phyloP scores from a whole-genome alignment of 1,140 invertebrate species.

The Nymphalis io region DNA sequence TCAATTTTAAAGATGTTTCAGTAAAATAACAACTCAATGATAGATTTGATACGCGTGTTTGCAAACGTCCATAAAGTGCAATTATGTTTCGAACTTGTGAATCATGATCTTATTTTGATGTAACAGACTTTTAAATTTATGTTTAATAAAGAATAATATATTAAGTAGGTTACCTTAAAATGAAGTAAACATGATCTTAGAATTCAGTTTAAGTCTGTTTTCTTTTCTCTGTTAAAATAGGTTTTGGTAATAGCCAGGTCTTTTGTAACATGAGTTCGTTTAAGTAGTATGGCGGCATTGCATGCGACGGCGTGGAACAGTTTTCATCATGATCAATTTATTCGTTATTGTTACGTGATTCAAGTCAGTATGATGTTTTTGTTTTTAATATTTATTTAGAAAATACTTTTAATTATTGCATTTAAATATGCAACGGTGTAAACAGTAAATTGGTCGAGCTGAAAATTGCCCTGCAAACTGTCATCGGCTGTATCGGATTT shows the following conservation, averaged over 20 bases:
- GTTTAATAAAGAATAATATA: not conserved
- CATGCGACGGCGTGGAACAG: conserved; percentile 39
- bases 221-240: conserved; percentile 22
- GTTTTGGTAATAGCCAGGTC: conserved; percentile 30
- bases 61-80: conserved; percentile 5
- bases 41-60: conserved; percentile 1
- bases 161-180: not conserved
- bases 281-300: conserved; percentile 33
- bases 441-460: not conserved
- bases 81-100: conserved; percentile 7
- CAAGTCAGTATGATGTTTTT: conserved; percentile 24
- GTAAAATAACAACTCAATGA: conserved; percentile 8
- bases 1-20: conserved; percentile 14
- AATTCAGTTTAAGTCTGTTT: conserved; percentile 3
- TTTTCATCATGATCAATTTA: conserved; percentile 43
- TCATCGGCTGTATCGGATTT: too few relatives aligned
- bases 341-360: conserved; percentile 40
- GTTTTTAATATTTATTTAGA: conserved; percentile 21
- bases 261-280: conserved; percentile 38
- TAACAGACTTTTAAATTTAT: conserved; percentile 6
- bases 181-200: not conserved
- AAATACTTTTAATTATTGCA: not conserved
- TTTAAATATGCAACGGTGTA: not conserved
- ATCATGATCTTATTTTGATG: conserved; percentile 10
- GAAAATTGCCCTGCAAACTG: not conserved